These are phyloP conservation scores for Eupithecia subfuscata DNA, from an alignment of 2,888 invertebrate genomes.

Conservation along the genomic window DNA sequence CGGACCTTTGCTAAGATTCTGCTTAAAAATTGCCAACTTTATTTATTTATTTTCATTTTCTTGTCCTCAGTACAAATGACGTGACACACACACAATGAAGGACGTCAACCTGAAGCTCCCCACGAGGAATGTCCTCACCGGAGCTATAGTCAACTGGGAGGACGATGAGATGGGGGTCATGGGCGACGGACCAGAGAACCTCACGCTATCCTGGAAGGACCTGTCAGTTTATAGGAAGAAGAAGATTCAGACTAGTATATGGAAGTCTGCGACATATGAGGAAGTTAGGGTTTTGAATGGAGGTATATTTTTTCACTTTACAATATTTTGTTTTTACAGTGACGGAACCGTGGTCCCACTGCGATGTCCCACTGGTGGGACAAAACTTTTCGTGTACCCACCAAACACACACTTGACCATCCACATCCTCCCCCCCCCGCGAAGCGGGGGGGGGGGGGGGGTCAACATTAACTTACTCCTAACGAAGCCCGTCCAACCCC, in stretches of 20 bases:
- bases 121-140: slow-evolving; percentile 76
- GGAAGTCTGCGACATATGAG: slow-evolving; percentile 78
- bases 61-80: slow-evolving; percentile 64
- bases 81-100: slow-evolving; percentile 63
- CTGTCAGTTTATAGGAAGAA: slow-evolving; percentile 79
- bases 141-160: slow-evolving; percentile 77
- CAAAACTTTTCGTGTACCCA: no score
- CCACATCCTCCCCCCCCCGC: no score
- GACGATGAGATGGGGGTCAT: slow-evolving; percentile 69
- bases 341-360: no score
- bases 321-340: neutral
- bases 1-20: no score
- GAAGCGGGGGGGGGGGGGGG: no score
- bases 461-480: no score
- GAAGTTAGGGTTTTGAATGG: slow-evolving; percentile 82
- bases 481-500: no score
- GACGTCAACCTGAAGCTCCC: slow-evolving; percentile 62
- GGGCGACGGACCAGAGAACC: slow-evolving; percentile 68
- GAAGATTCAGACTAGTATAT: slow-evolving; percentile 77
- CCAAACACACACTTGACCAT: no score
- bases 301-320: slow-evolving; percentile 61
- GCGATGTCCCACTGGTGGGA: no score
- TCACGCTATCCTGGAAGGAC: slow-evolving; percentile 82
- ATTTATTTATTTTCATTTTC: neutral
- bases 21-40: neutral